Evolutionary conservation across 2,113 vertebrate species (phyloP).

Genomic region (Buteo buteo): DNA sequence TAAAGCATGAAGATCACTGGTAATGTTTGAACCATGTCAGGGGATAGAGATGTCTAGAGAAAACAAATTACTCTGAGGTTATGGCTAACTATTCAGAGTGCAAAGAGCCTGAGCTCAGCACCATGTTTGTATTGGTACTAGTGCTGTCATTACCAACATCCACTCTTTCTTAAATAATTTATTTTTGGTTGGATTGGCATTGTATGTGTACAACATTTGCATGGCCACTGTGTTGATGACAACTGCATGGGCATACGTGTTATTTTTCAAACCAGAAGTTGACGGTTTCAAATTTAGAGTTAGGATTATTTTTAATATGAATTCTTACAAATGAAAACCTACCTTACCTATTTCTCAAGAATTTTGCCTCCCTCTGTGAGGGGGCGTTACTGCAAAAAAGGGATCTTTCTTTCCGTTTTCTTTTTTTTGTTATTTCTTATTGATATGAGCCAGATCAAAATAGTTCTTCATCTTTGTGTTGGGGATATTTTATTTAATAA

Average conservation of each 20-base stretch:
- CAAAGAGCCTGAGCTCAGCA: slow-evolving; percentile 43
- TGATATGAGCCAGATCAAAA: slow-evolving; percentile 65
- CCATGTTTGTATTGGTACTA: slow-evolving; percentile 61
- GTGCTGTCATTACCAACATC: slow-evolving; percentile 51
- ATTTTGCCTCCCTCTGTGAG: slow-evolving; percentile 76
- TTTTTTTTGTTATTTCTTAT: slow-evolving; percentile 45
- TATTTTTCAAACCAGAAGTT: slow-evolving; percentile 46
- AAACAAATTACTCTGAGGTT: slow-evolving; percentile 19
- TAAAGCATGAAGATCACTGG: slow-evolving; percentile 79
- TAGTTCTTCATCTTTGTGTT: slow-evolving; percentile 57
- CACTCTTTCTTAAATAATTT: slow-evolving; percentile 52
- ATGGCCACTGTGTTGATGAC: slow-evolving; percentile 52
- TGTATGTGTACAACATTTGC: slow-evolving; percentile 54
- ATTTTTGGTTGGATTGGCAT: slow-evolving; percentile 32
- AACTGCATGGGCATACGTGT: slow-evolving; percentile 38
- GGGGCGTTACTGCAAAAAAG: slow-evolving; percentile 67
- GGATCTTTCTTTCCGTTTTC: slow-evolving; percentile 53
- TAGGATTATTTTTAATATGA: slow-evolving; percentile 67
- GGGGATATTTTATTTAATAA: slow-evolving; percentile 70
- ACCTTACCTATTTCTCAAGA: slow-evolving; percentile 69
- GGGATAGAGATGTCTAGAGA: slow-evolving; percentile 54
- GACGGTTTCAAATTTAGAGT: slow-evolving; percentile 63
- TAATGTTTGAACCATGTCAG: slow-evolving; percentile 70
- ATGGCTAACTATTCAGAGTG: slow-evolving; percentile 55
- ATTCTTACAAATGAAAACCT: slow-evolving; percentile 61